Evolutionary conservation across 2,113 vertebrate species (phyloP), one percentile per base, ranked within the genome.

Genomic region (Dasypus novemcinctus): DNA sequence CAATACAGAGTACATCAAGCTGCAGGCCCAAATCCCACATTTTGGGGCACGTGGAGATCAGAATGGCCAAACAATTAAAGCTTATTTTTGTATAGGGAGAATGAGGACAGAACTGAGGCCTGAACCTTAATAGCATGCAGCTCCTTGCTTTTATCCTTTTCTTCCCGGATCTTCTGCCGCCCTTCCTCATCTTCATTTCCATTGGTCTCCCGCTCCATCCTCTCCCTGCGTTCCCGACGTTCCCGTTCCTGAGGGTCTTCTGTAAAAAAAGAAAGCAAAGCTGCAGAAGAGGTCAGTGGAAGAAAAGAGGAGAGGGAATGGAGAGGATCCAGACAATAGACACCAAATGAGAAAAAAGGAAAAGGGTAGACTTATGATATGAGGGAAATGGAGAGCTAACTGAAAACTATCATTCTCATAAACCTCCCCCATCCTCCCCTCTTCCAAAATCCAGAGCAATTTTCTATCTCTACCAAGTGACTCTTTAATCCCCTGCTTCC

Each of bases 191-290:
- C 99, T 96, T 99, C 99, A 0, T 99, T 99, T 46, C 99, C 99
- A 0, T 99, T 99, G 97, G 98, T 99, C 95, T 99, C 99, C 41
- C 99, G 98, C 90, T 99, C 99, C 98, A 99, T 99, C 76, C 99
- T 98, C 86, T 99, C 99, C 0, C 99, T 98, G 25, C 99, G 98
- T 91, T 99, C 99, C 0, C 99, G 97, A 3, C 99, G 98, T 86
- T 99, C 99, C 0, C 99, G 98, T 91, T 99, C 99, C 97, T 99
- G 99, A 5, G 99, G 99, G 95, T 99, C 99, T 98, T 99, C 99
- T 99, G 98, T 87, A 88, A 96, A 91, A 4, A 74, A 94, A 94
- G 61, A 95, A 64, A 96, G 74, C 83, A 97, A 86, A 95, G 90
- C 57, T 72, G 61, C 85, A 79, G 78, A 82, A 81, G 79, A 66